phyloP scores from a whole-genome alignment of 2,888 invertebrate species.

The Parnassius orleans region DNA sequence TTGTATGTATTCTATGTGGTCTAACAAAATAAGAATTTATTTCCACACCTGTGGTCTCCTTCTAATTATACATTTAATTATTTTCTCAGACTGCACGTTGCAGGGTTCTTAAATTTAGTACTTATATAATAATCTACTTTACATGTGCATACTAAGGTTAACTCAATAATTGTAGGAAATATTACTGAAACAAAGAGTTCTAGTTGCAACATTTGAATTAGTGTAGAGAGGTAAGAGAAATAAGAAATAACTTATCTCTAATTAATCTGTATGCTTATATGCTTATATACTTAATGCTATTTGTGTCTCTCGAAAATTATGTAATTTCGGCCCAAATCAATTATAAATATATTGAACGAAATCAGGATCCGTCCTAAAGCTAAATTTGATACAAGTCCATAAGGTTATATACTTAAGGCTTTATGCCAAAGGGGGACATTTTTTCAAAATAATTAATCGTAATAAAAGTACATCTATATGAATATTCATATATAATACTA shows the following conservation, averaged over 20 bases:
- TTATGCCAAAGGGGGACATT: conserved; percentile 3
- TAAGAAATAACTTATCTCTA: background rate
- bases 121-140: background rate
- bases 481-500: background rate
- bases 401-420: conserved; percentile 1
- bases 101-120: conserved; percentile 2
- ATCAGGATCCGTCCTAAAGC: conserved; percentile 39
- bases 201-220: conserved; percentile 9
- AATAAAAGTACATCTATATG: background rate
- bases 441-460: conserved; percentile 5
- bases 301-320: background rate
- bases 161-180: background rate
- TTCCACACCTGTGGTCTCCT: conserved; percentile 27
- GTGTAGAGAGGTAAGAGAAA: background rate
- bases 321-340: conserved; percentile 10
- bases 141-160: background rate
- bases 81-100: conserved; percentile 4
- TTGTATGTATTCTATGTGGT: conserved; percentile 44
- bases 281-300: conserved; percentile 1
- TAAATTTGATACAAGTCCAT: conserved; percentile 23
- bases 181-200: conserved; percentile 8
- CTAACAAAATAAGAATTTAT: conserved; percentile 50
- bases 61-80: conserved; percentile 4
- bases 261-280: conserved; percentile 8
- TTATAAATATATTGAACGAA: conserved; percentile 18